Base-by-base conservation (phyloP, 2,888 invertebrate genomes). In the Caenorhabditis plicata region DNA sequence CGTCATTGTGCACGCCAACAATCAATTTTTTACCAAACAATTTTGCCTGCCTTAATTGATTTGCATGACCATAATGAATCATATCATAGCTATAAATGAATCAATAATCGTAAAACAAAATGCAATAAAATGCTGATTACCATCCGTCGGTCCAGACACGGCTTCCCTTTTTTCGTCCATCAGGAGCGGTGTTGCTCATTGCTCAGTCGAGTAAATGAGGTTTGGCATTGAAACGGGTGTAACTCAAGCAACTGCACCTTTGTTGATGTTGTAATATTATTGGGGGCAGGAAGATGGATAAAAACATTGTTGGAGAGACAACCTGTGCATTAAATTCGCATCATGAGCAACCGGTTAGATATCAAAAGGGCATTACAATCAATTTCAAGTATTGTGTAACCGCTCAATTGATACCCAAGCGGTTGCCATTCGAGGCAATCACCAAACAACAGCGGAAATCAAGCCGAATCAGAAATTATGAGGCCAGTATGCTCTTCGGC, bases 21-120 rank as follows among this genome's bases (percentile, higher is more conserved):
- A 62, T 62, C 33, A 62, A 23, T 17, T 48, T 51, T 23, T 91
- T 89, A 9, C 96, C 96, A 81, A 96, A 86, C 32, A 92, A 90
- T 84, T 96, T 96, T 23, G 95, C 95, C 86, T 96, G 92, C 74
- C 96, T 86, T 52, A 96, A 84, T 1, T 94, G 92, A 85, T 96
- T 96, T 13, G 96, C 96, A 84, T 98, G 96, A 0, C 96, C 96
- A 84, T 95, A 98, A 84, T 98, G 96, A 5, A 96, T 94, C 93
- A 98, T 94, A 81, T 98, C 96, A 83, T 95, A 98, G 83, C 95
- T 94, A 85, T 64, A 68, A 67, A 11, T 40, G 11, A 15, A 22
- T 25, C 9, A 15, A 33, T 33, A 39, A 32, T n/a, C 2, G n/a
- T 19, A 19, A 22, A 15, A 3, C 1, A 25, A 7, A 32, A 0